Percentiles rank a stretch among this genome's conserved stretches.
Evolutionary conservation across 2,888 invertebrate genomes (phyloP).

Genomic region (Papilio protenor): DNA sequence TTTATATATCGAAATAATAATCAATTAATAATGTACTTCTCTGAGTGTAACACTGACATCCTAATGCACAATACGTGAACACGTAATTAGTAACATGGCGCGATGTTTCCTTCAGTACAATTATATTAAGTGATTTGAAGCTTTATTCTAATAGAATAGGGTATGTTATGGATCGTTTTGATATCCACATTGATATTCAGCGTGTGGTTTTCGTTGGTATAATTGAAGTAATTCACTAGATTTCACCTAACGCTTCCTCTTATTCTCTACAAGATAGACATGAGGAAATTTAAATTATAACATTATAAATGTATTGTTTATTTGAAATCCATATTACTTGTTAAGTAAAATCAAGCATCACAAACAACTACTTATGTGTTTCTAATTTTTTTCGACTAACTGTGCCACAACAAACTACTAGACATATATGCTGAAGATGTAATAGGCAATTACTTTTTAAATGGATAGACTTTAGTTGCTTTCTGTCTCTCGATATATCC

Average conservation of each 20-base stretch:
- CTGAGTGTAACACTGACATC: slow-evolving; percentile 12
- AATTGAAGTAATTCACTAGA: neutral
- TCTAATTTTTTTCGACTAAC: neutral
- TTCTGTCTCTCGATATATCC: slow-evolving; percentile 32
- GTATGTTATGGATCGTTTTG: neutral
- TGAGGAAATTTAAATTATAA: neutral
- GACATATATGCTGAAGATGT: neutral
- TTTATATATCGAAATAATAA: slow-evolving; percentile 5
- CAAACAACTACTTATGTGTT: neutral
- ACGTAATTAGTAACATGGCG: slow-evolving; percentile 27
- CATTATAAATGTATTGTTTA: neutral
- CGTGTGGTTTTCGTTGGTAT: slow-evolving; percentile 17
- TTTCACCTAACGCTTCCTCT: neutral
- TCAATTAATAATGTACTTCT: slow-evolving; percentile 17
- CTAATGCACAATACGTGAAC: slow-evolving; percentile 39
- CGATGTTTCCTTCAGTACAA: neutral
- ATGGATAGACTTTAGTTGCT: neutral
- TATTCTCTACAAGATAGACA: neutral
- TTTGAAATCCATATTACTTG: neutral
- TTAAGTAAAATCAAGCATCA: neutral
- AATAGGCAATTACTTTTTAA: neutral
- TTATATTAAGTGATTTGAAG: neutral
- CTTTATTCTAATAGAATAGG: neutral
- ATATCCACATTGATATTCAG: slow-evolving; percentile 9
- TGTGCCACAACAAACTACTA: neutral